Evolutionary conservation across 1,140 invertebrate species (phyloP), one percentile per base, ranked within the genome.

Genomic region (Bombus superbus): DNA sequence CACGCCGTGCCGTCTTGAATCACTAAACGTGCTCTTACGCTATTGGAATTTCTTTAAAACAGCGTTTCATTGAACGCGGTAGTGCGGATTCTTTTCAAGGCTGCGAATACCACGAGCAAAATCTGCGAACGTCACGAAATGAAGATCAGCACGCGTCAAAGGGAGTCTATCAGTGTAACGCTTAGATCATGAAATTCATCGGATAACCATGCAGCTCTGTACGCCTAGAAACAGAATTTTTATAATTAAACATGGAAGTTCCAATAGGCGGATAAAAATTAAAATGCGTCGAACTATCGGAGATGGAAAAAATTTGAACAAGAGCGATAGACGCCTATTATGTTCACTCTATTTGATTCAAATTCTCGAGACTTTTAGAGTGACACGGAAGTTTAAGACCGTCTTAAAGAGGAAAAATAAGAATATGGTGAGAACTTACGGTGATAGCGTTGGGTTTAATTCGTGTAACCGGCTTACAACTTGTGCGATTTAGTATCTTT

Each of bases 1-100:
- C 42, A 53, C 83, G 32, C n/a, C 40, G 25, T 84, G 66, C 13
- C 25, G 25, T 84, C 79, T 79, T 79, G 75, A 62, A 83, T 83
- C 62, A 32, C 81, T 83, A 83, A 83, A 83, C 73, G 73, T 57
- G 44, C 82, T n/a, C 47, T 71, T 71, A 72, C 66, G 47, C 40
- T 72, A 80, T 80, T 71, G 76, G 57, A 57, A 62, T 85, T 79
- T 80, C 53, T 80, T 85, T 62, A 72, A 85, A 85, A 62, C 83
- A 72, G 66, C 66, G 68, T 62, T 64, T 59, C 76, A 80, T 71
- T 72, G 66, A 85, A 71, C 42, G 35, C 44, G 28, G n/a, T 28
- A 35, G 42, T 15, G 62, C 25, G 75, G 66, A 62, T 47, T 47
- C 83, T 80, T 83, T 83, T 69, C 74, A 77, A 68, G 35, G n/a